Percentiles rank a stretch among this genome's conserved stretches.
phyloP scores from a whole-genome alignment of 2,113 vertebrate species.

The Gila orcuttii region DNA sequence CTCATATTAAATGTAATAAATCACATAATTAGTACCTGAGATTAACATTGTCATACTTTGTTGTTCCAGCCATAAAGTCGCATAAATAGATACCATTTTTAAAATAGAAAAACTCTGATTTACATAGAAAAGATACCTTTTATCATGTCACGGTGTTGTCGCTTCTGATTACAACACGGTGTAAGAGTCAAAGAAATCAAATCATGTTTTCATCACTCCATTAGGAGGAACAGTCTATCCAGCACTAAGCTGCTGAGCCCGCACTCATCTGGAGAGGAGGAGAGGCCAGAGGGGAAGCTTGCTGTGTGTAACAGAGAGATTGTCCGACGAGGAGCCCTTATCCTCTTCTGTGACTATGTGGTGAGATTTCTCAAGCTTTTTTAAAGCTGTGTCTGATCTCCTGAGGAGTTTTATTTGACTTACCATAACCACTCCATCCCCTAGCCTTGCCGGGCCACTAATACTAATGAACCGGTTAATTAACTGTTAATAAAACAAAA shows the following conservation, averaged over 20 bases:
- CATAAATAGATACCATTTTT: too few relatives aligned
- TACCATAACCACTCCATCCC: background rate
- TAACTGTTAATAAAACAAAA: too few relatives aligned
- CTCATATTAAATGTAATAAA: too few relatives aligned
- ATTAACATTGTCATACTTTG: too few relatives aligned
- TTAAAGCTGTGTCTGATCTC: background rate
- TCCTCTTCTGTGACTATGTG: slow-evolving; percentile 98
- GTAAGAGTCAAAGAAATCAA: background rate
- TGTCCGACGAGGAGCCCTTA: slow-evolving; percentile 90
- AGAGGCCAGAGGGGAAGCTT: slow-evolving; percentile 72
- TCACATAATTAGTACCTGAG: too few relatives aligned
- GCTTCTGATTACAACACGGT: background rate
- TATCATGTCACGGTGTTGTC: too few relatives aligned
- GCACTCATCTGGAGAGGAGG: slow-evolving; percentile 80
- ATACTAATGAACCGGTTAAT: too few relatives aligned
- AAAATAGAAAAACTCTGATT: too few relatives aligned
- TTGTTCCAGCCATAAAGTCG: too few relatives aligned
- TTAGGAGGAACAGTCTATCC: slow-evolving; percentile 90
- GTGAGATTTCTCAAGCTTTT: slow-evolving; percentile 73
- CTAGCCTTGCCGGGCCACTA: too few relatives aligned
- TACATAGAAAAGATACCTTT: too few relatives aligned
- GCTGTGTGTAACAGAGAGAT: slow-evolving; percentile 92
- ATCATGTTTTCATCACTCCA: slow-evolving; percentile 18
- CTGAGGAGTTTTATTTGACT: background rate
- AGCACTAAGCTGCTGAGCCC: slow-evolving; percentile 89